These are phyloP conservation scores for Peribatodes rhomboidaria DNA, from an alignment of 2,888 invertebrate genomes.

Conservation along the genomic window DNA sequence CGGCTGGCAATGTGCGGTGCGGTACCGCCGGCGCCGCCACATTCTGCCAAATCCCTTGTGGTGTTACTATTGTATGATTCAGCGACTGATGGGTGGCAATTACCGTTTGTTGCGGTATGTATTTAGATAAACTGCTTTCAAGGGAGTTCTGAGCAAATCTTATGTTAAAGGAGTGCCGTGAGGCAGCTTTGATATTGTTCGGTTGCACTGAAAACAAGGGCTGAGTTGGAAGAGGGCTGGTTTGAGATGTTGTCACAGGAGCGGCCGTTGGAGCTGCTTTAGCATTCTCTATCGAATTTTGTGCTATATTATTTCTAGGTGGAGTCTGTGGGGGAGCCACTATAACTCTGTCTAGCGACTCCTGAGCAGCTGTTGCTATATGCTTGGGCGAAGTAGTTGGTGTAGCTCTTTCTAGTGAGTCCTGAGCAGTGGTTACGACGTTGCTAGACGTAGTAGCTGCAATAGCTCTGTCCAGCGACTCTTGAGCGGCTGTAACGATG, in stretches of 20 bases:
- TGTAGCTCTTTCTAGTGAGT: background rate
- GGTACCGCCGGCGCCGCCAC: background rate
- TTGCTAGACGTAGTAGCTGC: background rate
- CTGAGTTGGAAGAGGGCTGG: background rate
- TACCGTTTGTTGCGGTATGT: background rate
- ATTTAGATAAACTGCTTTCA: background rate
- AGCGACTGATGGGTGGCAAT: background rate
- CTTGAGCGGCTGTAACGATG: background rate
- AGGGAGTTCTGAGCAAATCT: background rate
- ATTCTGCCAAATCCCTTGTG: constrained; percentile 19
- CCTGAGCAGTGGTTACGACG: background rate
- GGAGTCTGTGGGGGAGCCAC: background rate
- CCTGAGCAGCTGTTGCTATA: background rate
- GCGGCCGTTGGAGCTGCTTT: background rate
- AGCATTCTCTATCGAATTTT: background rate
- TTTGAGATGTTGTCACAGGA: background rate
- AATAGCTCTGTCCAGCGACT: background rate
- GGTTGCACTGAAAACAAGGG: background rate
- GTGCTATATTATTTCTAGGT: background rate
- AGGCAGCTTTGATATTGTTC: background rate
- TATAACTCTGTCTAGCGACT: constrained; percentile 1
- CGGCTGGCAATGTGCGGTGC: constrained; percentile 15
- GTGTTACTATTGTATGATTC: background rate
- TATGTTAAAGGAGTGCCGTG: background rate
- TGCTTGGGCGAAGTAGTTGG: background rate